Conservation (phyloP, 2,113 vertebrate genomes). For the Echinops telfairi region DNA sequence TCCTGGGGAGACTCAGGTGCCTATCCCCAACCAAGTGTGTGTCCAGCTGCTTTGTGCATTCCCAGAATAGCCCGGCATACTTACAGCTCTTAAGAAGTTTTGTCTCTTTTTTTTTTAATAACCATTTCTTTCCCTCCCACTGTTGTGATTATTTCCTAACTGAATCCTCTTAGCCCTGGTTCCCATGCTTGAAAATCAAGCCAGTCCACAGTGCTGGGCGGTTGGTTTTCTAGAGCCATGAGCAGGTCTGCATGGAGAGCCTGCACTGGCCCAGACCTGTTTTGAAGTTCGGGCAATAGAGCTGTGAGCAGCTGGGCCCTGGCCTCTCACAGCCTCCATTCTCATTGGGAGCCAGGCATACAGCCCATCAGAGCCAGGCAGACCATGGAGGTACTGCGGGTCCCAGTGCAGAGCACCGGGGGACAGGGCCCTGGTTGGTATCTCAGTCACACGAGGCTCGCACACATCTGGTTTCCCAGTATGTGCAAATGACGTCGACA, state of each 20-base stretch:
- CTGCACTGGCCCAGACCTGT: background rate
- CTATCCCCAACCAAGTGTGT: rapidly evolving
- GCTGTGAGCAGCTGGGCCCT: background rate
- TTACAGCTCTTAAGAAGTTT: background rate
- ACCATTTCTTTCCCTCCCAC: background rate
- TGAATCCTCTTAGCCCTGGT: background rate
- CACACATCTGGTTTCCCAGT: no score
- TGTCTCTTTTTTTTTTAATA: no score
- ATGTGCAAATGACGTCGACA: no score
- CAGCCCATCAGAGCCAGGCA: background rate
- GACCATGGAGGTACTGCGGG: no score
- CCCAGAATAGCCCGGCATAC: background rate
- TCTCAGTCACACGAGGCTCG: no score
- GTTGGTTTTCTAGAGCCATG: background rate
- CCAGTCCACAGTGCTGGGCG: background rate
- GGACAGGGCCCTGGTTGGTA: no score
- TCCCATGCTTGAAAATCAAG: background rate
- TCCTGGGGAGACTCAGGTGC: background rate
- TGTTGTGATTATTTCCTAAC: background rate
- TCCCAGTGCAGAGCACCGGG: no score
- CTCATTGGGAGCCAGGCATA: background rate
- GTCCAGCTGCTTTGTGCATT: rapidly evolving
- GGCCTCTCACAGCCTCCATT: background rate
- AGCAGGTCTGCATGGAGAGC: background rate
- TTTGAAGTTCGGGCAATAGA: background rate